Conservation (phyloP, 2,888 invertebrate genomes). For the Cheilosia impressa region DNA sequence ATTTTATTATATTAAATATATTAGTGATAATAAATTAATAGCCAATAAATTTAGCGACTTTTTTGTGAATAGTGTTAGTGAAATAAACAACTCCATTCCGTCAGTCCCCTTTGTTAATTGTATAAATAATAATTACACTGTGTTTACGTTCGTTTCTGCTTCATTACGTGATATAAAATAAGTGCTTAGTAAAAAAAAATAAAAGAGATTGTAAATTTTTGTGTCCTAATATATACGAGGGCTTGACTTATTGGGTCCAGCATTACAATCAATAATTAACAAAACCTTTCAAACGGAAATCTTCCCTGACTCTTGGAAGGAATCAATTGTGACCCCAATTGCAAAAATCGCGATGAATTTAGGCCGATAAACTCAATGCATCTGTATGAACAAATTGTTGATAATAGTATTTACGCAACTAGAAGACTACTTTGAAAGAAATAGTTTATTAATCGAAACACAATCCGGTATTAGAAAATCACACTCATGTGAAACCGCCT, state of each 20-base stretch:
- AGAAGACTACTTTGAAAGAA: background rate
- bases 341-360: constrained; percentile 7
- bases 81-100: too few relatives aligned
- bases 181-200: constrained; percentile 3
- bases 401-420: background rate
- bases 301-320: constrained; percentile 2
- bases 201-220: background rate
- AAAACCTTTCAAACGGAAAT: constrained; percentile 8
- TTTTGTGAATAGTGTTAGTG: too few relatives aligned
- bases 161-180: background rate
- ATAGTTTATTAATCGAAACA: background rate
- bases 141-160: background rate
- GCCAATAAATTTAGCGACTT: too few relatives aligned
- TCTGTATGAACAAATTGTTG: background rate
- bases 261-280: constrained; percentile 6
- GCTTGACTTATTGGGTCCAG: constrained; percentile 3
- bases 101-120: background rate
- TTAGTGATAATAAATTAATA: too few relatives aligned
- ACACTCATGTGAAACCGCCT: background rate
- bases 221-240: background rate
- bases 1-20: too few relatives aligned
- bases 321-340: constrained; percentile 2
- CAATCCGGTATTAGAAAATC: constrained; percentile 5
- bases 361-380: background rate
- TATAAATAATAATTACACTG: background rate